Percentiles rank a stretch among this genome's conserved stretches.
phyloP scores from a whole-genome alignment of 2,888 invertebrate genomes.

The Graphium colonna region DNA sequence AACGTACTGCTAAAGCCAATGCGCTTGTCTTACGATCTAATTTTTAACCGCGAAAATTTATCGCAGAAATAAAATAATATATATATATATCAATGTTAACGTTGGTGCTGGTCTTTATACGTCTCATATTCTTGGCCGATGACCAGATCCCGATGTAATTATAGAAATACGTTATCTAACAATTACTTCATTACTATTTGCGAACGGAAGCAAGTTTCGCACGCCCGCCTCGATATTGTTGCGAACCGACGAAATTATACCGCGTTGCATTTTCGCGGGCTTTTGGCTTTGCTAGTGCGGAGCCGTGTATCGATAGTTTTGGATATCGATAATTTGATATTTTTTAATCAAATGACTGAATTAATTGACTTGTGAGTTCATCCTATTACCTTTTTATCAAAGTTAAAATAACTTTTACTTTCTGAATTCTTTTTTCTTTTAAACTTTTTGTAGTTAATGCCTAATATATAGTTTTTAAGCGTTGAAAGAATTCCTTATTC shows the following conservation, averaged over 20 bases:
- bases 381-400: no score
- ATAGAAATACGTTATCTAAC: slow-evolving; percentile 10
- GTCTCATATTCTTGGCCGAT: neutral
- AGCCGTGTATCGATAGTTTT: slow-evolving; percentile 3
- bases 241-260: neutral
- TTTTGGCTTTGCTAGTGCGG: slow-evolving; percentile 11
- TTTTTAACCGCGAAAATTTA: neutral
- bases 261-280: neutral
- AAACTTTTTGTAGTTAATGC: no score
- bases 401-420: no score
- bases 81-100: neutral
- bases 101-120: neutral
- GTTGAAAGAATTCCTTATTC: no score
- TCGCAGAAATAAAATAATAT: neutral
- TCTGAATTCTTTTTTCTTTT: no score
- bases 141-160: slow-evolving; percentile 3
- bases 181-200: slow-evolving; percentile 20
- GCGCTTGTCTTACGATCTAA: neutral
- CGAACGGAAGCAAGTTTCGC: slow-evolving; percentile 8
- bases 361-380: no score
- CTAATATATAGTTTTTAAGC: no score
- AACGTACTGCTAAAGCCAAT: no score
- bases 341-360: no score
- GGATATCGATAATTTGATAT: no score
- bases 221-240: slow-evolving; percentile 2